These are phyloP conservation scores for Amblyopsis hoosieri DNA, from an alignment of 2,797 vertebrate genomes.

Conservation along the genomic window DNA sequence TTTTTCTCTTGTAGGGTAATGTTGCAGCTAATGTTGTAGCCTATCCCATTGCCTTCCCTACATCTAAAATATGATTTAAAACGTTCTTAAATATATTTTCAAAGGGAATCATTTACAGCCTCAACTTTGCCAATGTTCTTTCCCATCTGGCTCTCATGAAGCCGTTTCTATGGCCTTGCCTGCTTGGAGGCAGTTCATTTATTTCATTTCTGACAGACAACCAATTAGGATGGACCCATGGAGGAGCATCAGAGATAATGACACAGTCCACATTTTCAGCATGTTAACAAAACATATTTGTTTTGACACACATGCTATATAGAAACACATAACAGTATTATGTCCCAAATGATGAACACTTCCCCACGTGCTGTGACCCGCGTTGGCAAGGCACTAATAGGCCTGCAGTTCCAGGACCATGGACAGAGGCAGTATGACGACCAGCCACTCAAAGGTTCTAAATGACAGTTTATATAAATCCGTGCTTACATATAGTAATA, in stretches of 20 bases:
- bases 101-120: background rate
- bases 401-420: slow-evolving; percentile 38
- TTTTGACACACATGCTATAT: background rate
- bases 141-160: slow-evolving; percentile 35
- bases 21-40: background rate
- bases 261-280: slow-evolving; percentile 27
- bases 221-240: slow-evolving; percentile 69
- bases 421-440: slow-evolving; percentile 28
- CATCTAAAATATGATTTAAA: too few relatives aligned
- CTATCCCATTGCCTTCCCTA: too few relatives aligned
- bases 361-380: slow-evolving; percentile 26
- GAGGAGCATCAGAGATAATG: slow-evolving; percentile 46
- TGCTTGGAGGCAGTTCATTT: slow-evolving; percentile 57
- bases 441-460: too few relatives aligned
- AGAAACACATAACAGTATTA: background rate
- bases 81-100: background rate
- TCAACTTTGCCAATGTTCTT: slow-evolving; percentile 23
- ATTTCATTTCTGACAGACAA: slow-evolving; percentile 62
- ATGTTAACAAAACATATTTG: background rate
- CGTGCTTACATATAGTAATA: too few relatives aligned
- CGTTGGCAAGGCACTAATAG: slow-evolving; percentile 3
- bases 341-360: background rate
- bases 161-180: slow-evolving; percentile 62
- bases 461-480: too few relatives aligned
- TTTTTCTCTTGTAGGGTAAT: background rate